Conservation (phyloP, 1,140 invertebrate genomes). For the Palaemon carinicauda region DNA sequence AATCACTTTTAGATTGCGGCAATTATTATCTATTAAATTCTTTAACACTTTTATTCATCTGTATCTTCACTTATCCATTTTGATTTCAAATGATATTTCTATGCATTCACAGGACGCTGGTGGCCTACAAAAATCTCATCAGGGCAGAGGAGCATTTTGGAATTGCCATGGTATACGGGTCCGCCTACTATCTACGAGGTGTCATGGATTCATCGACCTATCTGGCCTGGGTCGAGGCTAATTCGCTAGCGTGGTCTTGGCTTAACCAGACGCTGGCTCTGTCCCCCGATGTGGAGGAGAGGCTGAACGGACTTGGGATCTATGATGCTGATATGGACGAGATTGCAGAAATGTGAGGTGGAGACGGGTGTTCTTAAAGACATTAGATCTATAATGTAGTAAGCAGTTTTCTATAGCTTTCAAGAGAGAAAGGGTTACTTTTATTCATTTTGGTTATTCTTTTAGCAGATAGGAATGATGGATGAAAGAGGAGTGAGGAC, state of each 20-base stretch:
- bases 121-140: conserved; percentile 43
- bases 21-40: too few relatives aligned
- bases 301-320: neutral
- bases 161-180: conserved; percentile 28
- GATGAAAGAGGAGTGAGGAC: too few relatives aligned
- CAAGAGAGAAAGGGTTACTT: too few relatives aligned
- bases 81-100: neutral
- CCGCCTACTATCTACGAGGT: conserved; percentile 25
- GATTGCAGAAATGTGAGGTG: neutral
- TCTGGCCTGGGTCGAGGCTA: conserved; percentile 24
- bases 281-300: neutral
- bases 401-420: too few relatives aligned
- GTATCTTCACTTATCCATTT: too few relatives aligned
- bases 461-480: too few relatives aligned
- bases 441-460: too few relatives aligned
- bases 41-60: too few relatives aligned
- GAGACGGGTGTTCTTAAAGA: too few relatives aligned
- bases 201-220: conserved; percentile 6
- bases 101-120: neutral
- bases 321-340: neutral
- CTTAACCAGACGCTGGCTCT: conserved; percentile 26
- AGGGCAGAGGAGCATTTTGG: conserved; percentile 42
- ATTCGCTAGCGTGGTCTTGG: conserved; percentile 28
- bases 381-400: too few relatives aligned
- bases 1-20: too few relatives aligned